Evolutionary conservation across 2,113 vertebrate species (phyloP).

Genomic region (Callithrix jacchus): DNA sequence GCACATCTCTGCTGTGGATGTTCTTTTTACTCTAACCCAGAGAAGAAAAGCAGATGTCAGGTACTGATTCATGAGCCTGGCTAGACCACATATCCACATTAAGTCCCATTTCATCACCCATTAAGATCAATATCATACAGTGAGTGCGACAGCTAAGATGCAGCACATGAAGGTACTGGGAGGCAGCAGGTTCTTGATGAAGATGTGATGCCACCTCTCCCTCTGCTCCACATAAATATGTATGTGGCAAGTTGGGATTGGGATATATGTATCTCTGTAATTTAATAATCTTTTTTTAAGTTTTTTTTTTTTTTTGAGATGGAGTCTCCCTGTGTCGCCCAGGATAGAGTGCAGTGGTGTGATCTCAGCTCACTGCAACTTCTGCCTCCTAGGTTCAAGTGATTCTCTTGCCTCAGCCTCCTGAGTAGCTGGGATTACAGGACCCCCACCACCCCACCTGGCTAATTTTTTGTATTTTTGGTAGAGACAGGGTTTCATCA

Average conservation of each 20-base stretch:
- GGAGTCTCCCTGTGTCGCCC: no score
- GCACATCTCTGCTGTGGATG: neutral
- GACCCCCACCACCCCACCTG: no score
- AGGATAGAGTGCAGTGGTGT: no score
- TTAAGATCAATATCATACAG: neutral
- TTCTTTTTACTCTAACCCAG: neutral
- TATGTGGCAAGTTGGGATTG: accelerated
- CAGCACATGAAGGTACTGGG: neutral
- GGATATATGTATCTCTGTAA: neutral
- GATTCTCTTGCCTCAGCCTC: no score
- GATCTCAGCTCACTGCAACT: no score
- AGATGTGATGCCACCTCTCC: accelerated
- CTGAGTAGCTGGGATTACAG: no score
- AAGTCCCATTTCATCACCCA: neutral
- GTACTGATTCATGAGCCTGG: neutral
- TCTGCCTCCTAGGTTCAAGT: no score
- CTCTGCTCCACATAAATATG: neutral
- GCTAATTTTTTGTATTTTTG: no score
- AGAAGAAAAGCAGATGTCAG: neutral
- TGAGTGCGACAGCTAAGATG: neutral
- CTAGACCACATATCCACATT: accelerated
- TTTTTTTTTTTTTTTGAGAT: no score
- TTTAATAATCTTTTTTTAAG: neutral
- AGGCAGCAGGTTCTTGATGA: neutral
- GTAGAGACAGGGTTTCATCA: no score